Evolutionary conservation across 2,888 invertebrate genomes (phyloP).

Genomic region (Drosophila algonquin): DNA sequence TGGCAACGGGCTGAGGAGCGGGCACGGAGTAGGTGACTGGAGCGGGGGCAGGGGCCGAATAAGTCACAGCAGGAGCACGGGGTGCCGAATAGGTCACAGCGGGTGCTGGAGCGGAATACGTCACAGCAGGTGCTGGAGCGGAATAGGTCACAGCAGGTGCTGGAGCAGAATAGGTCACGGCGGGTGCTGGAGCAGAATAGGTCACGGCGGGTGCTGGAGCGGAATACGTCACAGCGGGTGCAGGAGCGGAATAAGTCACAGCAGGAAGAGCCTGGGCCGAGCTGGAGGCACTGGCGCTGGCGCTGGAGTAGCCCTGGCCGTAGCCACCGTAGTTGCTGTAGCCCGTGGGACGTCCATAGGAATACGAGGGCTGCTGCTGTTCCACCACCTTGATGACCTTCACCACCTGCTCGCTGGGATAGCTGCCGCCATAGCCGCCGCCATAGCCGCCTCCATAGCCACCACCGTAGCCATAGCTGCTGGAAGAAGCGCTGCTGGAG

Average conservation of each 20-base stretch:
- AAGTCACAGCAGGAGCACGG: conserved; percentile 6
- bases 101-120: conserved; percentile 36
- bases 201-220: conserved; percentile 22
- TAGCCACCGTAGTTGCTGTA: conserved; percentile 49
- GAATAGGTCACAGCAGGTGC: conserved; percentile 40
- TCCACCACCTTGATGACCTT: conserved; percentile 79
- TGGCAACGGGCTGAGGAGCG: conserved; percentile 9
- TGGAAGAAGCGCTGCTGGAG: conserved; percentile 27
- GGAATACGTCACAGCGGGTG: conserved; percentile 35
- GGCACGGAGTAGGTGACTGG: conserved; percentile 27
- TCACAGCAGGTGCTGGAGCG: conserved; percentile 26
- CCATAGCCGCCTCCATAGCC: conserved; percentile 43
- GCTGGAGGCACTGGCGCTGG: conserved; percentile 52
- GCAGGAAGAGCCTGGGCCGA: conserved; percentile 23
- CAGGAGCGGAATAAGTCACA: conserved; percentile 46
- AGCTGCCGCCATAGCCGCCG: conserved; percentile 40
- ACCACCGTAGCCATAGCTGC: conserved; percentile 37
- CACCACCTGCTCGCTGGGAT: conserved; percentile 61
- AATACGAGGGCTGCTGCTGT: conserved; percentile 58
- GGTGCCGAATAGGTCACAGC: conserved; percentile 18
- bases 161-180: conserved; percentile 43
- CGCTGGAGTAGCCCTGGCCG: conserved; percentile 40
- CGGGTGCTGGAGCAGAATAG: conserved; percentile 52
- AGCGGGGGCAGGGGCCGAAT: conserved; percentile 44
- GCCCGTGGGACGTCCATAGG: conserved; percentile 42